phyloP scores from a whole-genome alignment of 2,797 vertebrate species.

The Amblyopsis hoosieri region DNA sequence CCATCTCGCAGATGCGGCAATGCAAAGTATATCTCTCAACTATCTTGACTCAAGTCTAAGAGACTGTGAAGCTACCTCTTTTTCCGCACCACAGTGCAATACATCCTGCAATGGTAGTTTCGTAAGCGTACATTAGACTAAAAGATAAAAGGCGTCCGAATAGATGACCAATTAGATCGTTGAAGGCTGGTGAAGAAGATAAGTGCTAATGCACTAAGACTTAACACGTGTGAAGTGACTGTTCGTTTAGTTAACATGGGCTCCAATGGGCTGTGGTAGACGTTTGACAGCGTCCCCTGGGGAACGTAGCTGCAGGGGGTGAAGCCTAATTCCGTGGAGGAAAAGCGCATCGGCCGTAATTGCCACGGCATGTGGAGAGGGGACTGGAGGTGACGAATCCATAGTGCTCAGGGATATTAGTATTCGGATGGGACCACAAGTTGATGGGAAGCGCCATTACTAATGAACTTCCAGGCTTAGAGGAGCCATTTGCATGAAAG shows the following conservation, averaged over 20 bases:
- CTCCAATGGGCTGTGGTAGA: constrained; percentile 67
- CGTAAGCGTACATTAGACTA: constrained; percentile 17
- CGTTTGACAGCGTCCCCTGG: constrained; percentile 67
- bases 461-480: constrained; percentile 73
- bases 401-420: constrained; percentile 63
- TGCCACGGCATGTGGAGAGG: constrained; percentile 58
- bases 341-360: constrained; percentile 69
- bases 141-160: constrained; percentile 11
- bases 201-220: constrained; percentile 39
- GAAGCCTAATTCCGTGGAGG: constrained; percentile 67
- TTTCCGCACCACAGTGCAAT: constrained; percentile 16
- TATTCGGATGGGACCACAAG: constrained; percentile 61
- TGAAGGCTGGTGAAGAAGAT: constrained; percentile 46
- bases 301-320: constrained; percentile 61
- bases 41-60: constrained; percentile 24
- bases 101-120: constrained; percentile 24
- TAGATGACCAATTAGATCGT: constrained; percentile 31
- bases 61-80: constrained; percentile 29
- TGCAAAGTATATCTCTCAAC: too few species aligned
- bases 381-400: constrained; percentile 64
- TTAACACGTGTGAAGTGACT: constrained; percentile 69
- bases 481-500: constrained; percentile 74
- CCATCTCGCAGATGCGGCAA: too few species aligned
- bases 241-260: constrained; percentile 70
- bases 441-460: constrained; percentile 75